A percentile compares a stretch with the other conserved stretches of the same genome.
Conservation (phyloP, 2,888 invertebrate species). For the Eulithis testata region DNA sequence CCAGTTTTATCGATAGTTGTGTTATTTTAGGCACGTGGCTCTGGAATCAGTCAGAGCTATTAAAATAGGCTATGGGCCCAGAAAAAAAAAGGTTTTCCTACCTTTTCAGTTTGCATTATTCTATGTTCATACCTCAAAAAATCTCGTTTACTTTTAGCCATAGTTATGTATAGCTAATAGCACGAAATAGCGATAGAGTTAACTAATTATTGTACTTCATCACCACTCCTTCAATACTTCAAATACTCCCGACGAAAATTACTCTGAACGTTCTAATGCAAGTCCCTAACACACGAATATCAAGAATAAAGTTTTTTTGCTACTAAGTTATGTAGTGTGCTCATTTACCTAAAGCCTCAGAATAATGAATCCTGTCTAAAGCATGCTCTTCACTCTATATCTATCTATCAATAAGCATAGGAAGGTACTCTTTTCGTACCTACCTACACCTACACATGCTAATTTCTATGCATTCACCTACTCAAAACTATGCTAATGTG, state of each 20-base stretch:
- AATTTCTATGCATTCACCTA: no score
- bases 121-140: slow-evolving; percentile 8
- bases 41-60: slow-evolving; percentile 4
- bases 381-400: no score
- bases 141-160: slow-evolving; percentile 2
- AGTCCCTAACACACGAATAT: not conserved
- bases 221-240: slow-evolving; percentile 24
- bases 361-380: no score
- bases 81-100: not conserved
- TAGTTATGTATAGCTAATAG: slow-evolving; percentile 2
- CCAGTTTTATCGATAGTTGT: slow-evolving; percentile 29
- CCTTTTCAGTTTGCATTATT: not conserved
- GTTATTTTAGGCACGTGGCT: slow-evolving; percentile 17
- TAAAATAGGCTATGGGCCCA: slow-evolving; percentile 12
- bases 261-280: not conserved
- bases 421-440: no score
- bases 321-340: no score
- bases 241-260: slow-evolving; percentile 9
- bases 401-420: no score
- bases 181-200: slow-evolving; percentile 26
- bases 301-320: no score
- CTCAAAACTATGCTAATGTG: no score
- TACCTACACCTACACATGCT: no score
- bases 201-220: slow-evolving; percentile 28
- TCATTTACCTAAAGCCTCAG: no score